These are phyloP conservation scores for Enhydra lutris DNA, from an alignment of 2,113 vertebrate genomes.

Conservation along the genomic window DNA sequence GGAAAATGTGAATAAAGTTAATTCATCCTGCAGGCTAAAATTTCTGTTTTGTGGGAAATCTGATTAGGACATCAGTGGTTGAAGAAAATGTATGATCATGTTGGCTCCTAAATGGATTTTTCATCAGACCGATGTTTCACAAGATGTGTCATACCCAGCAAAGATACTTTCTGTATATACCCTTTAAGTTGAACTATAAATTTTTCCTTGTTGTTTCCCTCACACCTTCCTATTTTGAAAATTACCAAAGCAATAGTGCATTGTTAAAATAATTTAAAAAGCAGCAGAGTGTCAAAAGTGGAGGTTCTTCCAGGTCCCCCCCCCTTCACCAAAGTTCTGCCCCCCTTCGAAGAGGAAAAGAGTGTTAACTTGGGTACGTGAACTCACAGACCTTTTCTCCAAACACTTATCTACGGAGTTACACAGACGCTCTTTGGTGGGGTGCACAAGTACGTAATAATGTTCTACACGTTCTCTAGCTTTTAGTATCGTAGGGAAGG, in stretches of 20 bases:
- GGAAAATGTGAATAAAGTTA: constrained; percentile 74
- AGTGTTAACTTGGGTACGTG: background rate
- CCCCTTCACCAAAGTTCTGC: background rate
- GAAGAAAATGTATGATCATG: background rate
- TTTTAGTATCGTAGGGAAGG: background rate
- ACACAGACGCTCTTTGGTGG: background rate
- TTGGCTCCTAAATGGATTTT: background rate
- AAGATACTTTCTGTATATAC: background rate
- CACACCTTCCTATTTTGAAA: background rate
- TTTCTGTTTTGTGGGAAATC: constrained; percentile 12
- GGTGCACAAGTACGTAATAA: background rate
- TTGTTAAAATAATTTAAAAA: background rate
- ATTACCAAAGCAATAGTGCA: background rate
- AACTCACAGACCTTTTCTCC: background rate
- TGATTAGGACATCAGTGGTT: background rate
- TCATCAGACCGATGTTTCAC: background rate
- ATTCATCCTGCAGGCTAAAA: background rate
- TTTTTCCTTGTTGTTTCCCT: background rate
- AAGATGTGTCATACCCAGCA: background rate
- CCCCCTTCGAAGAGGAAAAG: background rate
- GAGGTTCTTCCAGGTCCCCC: background rate
- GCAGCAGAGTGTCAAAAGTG: background rate
- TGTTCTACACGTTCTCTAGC: background rate
- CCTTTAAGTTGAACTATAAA: background rate
- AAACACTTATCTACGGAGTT: background rate